These are phyloP conservation scores for Trichonephila inaurata DNA, from an alignment of 1,140 invertebrate genomes.

Conservation along the genomic window DNA sequence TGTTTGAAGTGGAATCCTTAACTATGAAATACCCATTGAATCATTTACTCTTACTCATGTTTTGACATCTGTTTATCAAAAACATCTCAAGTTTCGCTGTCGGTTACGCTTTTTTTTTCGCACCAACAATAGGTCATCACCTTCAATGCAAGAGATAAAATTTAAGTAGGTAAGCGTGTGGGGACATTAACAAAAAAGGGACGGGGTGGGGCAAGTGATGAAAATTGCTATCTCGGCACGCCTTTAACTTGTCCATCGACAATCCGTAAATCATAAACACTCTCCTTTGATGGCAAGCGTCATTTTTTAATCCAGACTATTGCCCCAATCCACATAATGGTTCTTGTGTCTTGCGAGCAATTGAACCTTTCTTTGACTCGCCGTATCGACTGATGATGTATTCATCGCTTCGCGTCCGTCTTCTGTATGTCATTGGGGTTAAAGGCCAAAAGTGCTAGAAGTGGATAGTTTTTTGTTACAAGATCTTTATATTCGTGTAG, in stretches of 20 bases:
- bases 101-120: not conserved
- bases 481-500: not conserved
- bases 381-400: constrained; percentile 8
- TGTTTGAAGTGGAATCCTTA: not conserved
- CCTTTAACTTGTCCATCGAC: constrained; percentile 3
- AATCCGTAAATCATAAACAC: constrained; percentile 31
- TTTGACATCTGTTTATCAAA: not conserved
- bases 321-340: not conserved
- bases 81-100: not conserved
- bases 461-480: not conserved
- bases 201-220: not conserved
- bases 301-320: not conserved
- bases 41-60: not conserved
- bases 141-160: not conserved
- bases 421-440: constrained; percentile 38
- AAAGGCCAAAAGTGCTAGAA: not conserved
- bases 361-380: not conserved
- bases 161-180: not conserved
- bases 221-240: not conserved
- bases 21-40: not conserved
- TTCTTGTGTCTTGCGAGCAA: not conserved
- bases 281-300: not conserved
- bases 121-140: constrained; percentile 1
- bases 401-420: constrained; percentile 1
- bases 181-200: not conserved